Evolutionary conservation across 1,140 invertebrate genomes (phyloP).

Genomic region (Odontomachus brunneus): DNA sequence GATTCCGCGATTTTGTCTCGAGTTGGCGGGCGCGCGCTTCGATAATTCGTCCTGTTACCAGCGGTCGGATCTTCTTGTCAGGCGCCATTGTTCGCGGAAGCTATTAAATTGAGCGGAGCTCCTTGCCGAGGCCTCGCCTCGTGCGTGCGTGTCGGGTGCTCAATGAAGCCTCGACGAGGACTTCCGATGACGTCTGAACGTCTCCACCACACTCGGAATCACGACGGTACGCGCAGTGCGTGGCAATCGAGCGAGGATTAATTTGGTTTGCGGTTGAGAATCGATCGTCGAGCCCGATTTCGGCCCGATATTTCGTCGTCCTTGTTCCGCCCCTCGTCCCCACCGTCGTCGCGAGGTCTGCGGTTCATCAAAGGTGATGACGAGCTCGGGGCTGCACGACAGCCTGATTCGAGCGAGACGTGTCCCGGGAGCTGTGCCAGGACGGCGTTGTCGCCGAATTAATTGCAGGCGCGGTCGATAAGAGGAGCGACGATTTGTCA

Average conservation of each 20-base stretch:
- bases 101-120: conserved; percentile 51
- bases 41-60: conserved; percentile 32
- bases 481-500: conserved; percentile 34
- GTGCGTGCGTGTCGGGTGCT: neutral
- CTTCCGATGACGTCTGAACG: conserved; percentile 54
- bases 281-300: conserved; percentile 36
- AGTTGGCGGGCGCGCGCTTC: conserved; percentile 16
- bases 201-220: conserved; percentile 27
- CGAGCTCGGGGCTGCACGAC: conserved; percentile 8
- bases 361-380: conserved; percentile 53
- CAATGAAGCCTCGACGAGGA: conserved; percentile 23
- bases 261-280: conserved; percentile 40
- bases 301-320: conserved; percentile 36
- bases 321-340: no score
- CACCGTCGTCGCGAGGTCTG: neutral
- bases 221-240: neutral
- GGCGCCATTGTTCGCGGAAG: conserved; percentile 27
- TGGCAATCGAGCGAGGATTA: conserved; percentile 29
- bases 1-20: conserved; percentile 31
- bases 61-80: conserved; percentile 47
- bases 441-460: conserved; percentile 33
- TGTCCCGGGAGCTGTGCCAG: conserved; percentile 21
- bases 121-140: neutral
- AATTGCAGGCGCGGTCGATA: conserved; percentile 21
- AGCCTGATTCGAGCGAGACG: conserved; percentile 31